Base-by-base conservation (phyloP, 2,888 invertebrate species). In the Parelbella ahira region DNA sequence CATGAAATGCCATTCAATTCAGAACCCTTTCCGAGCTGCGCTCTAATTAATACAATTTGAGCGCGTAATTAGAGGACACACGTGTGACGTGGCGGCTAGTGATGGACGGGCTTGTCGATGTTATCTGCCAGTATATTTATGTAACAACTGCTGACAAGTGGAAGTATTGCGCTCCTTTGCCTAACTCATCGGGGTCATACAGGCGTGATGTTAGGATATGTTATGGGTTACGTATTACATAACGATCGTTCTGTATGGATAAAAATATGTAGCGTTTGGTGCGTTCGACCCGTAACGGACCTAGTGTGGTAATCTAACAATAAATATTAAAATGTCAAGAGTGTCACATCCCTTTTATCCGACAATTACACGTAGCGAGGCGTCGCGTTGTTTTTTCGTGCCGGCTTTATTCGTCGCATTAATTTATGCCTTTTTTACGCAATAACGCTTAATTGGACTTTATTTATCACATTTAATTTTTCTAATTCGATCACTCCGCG, bases 351-450 rank as follows among this genome's bases (percentile, higher is more conserved):
- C 59, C 71, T 75, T 62, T 50, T 19, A 57, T 53, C 64, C 60
- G 63, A 60, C 63, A 65, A 62, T 64, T 62, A 60, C 59, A 58
- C 60, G 57, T 63, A 52, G 51, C 59, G 60, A 47, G 60, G 58
- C 56, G 49, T 50, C 45, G 19, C 33, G 39, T 29, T 48, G 49
- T 58, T 54, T 54, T 53, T 47, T 15, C 47, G 47, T 59, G 58
- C 58, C 63, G 57, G 60, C 59, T 53, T 60, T 34, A 47, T 58
- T 62, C 67, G 53, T 57, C 63, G 62, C 68, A 72, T 81, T 83
- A 84, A 87, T 84, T 86, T 86, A 87, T 87, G 82, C 84, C 71
- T 84, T 84, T 86, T 87, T 86, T 83, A 87, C 84, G 84, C 83
- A 86, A 86, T 87, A 87, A 87, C 68, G 63, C 68, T 84, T 87